These are phyloP conservation scores for Caenorhabditis sulstoni DNA, from an alignment of 2,888 invertebrate species.

Conservation along the genomic window DNA sequence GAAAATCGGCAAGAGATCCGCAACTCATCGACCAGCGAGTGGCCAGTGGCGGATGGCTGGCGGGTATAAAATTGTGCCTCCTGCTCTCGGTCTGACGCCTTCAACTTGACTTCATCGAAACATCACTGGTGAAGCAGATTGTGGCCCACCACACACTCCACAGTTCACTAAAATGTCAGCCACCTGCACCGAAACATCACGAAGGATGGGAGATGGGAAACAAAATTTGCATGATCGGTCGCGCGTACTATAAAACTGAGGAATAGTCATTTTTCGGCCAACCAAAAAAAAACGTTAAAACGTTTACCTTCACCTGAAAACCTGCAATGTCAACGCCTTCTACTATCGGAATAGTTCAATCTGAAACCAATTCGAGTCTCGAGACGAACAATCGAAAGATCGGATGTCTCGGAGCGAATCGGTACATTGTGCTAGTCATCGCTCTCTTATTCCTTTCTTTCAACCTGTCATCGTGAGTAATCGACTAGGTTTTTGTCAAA, in stretches of 20 bases:
- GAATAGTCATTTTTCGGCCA: neutral
- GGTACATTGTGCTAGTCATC: conserved; percentile 52
- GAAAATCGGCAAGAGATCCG: too few relatives aligned
- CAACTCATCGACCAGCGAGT: too few relatives aligned
- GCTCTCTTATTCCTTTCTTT: conserved; percentile 42
- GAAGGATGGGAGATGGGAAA: neutral
- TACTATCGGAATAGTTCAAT: neutral
- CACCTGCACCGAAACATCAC: conserved; percentile 17
- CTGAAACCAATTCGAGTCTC: neutral
- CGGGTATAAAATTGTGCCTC: too few relatives aligned
- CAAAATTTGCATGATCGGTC: conserved; percentile 20
- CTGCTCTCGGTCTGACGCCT: too few relatives aligned
- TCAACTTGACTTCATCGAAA: too few relatives aligned
- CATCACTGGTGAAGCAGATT: neutral
- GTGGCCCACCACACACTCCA: conserved; percentile 12
- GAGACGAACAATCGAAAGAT: conserved; percentile 24
- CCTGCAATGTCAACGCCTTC: conserved; percentile 20
- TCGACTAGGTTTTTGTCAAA: too few relatives aligned
- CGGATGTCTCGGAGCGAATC: conserved; percentile 56
- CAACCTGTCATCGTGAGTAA: conserved; percentile 53
- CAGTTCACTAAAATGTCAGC: conserved; percentile 13
- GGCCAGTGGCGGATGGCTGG: too few relatives aligned
- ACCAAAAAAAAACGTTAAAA: neutral
- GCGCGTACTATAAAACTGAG: neutral
- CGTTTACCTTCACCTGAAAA: neutral